Evolutionary conservation across 2,888 invertebrate genomes (phyloP).

Genomic region (Lepidocyrtinus sp.): DNA sequence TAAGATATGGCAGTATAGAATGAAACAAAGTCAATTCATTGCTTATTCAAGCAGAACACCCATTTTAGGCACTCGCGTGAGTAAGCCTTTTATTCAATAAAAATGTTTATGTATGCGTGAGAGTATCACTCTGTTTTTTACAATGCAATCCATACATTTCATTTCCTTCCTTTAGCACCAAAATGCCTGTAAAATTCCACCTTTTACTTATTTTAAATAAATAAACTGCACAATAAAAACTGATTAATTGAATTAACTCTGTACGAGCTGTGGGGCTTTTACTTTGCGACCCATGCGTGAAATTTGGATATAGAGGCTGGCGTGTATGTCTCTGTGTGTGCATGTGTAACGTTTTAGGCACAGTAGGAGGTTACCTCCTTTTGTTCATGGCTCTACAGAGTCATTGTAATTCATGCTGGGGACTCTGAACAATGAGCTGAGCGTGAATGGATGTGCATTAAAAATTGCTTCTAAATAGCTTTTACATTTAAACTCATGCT

Average conservation of each 20-base stretch:
- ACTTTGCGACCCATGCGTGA: conserved; percentile 18
- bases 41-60: conserved; percentile 23
- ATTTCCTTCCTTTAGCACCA: conserved; percentile 9
- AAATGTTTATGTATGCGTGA: background rate
- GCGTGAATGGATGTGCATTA: background rate
- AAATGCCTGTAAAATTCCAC: conserved; percentile 8
- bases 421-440: conserved; percentile 3
- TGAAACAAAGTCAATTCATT: conserved; percentile 25
- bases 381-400: background rate
- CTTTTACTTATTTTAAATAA: conserved; percentile 33
- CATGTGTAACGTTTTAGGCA: conserved; percentile 21
- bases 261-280: background rate
- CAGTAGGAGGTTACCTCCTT: conserved; percentile 26
- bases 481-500: too few species aligned
- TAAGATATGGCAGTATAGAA: background rate
- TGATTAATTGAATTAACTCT: conserved; percentile 48
- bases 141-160: background rate
- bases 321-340: background rate
- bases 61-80: conserved; percentile 7
- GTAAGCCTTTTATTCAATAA: background rate
- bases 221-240: conserved; percentile 24
- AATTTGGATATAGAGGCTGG: conserved; percentile 17
- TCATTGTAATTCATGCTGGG: conserved; percentile 20
- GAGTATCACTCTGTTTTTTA: background rate
- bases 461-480: background rate